Conservation (phyloP, 2,113 vertebrate species). For the Ictalurus furcatus region DNA sequence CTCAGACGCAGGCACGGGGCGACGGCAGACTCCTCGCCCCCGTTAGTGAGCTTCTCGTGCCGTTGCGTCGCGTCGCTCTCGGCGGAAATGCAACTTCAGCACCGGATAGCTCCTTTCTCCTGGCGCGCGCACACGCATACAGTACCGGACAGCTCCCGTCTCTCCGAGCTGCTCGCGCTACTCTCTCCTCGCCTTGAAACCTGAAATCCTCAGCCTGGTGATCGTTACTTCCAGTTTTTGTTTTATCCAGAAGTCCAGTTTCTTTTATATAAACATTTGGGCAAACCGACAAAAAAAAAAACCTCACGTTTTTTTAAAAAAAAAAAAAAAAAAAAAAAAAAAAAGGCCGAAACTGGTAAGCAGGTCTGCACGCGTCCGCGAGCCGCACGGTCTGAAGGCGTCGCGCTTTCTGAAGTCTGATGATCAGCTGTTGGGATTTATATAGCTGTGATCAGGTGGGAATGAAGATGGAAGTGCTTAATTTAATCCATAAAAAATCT, state of each 20-base stretch:
- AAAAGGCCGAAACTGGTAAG: not conserved
- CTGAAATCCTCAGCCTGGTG: not conserved
- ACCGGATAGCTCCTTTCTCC: constrained; percentile 75
- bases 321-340: not conserved
- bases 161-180: constrained; percentile 14
- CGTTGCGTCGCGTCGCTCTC: constrained; percentile 38
- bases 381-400: constrained; percentile 62
- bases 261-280: not conserved
- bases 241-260: not conserved
- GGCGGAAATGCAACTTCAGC: constrained; percentile 69
- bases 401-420: constrained; percentile 71
- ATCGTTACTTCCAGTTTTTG: not conserved
- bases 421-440: constrained; percentile 83
- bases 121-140: constrained; percentile 25
- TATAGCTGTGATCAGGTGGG: constrained; percentile 72
- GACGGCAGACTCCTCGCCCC: constrained; percentile 49
- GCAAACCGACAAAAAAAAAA: not conserved
- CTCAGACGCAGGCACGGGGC: constrained; percentile 53
- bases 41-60: constrained; percentile 21
- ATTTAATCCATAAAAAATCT: constrained; percentile 79
- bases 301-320: not conserved
- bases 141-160: constrained; percentile 45
- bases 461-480: constrained; percentile 72
- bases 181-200: not conserved
- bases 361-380: constrained; percentile 28